phyloP scores from a whole-genome alignment of 2,797 vertebrate species.

The Pelodytes ibericus region DNA sequence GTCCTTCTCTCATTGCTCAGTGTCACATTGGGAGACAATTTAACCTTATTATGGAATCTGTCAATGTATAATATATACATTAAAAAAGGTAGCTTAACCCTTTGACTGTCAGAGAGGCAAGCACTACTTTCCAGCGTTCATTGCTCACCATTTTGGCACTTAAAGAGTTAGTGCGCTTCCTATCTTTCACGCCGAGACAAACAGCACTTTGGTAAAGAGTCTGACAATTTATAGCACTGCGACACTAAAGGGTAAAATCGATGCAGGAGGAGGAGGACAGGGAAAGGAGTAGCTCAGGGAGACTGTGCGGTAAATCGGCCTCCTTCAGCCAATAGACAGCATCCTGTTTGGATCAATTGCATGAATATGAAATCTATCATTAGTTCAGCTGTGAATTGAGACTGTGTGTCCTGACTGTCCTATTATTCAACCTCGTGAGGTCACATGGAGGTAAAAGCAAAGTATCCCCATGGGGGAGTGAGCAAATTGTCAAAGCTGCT shows the following conservation, averaged over 20 bases:
- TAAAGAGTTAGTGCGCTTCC: neutral
- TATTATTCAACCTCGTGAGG: conserved; percentile 26
- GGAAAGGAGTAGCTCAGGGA: neutral
- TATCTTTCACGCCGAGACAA: neutral
- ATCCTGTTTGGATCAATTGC: conserved; percentile 23
- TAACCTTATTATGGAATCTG: too few relatives aligned
- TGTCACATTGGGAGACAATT: too few relatives aligned
- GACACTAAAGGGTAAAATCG: conserved; percentile 7
- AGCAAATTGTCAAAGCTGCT: conserved; percentile 15
- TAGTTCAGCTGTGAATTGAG: conserved; percentile 3
- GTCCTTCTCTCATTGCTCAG: too few relatives aligned
- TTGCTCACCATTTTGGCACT: neutral
- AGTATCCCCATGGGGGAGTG: neutral
- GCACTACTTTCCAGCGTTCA: too few relatives aligned
- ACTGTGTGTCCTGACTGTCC: conserved; percentile 1
- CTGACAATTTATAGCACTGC: conserved; percentile 16
- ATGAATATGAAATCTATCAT: conserved; percentile 31
- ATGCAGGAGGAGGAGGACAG: conserved; percentile 14
- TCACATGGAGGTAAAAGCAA: conserved; percentile 38
- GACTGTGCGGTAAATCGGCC: conserved; percentile 1
- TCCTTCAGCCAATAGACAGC: neutral
- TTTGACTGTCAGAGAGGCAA: neutral
- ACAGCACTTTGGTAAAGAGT: conserved; percentile 53
- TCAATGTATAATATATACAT: too few relatives aligned
- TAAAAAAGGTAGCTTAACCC: too few relatives aligned